phyloP scores from a whole-genome alignment of 2,888 invertebrate species.

The Stenchaetothrips biformis region DNA sequence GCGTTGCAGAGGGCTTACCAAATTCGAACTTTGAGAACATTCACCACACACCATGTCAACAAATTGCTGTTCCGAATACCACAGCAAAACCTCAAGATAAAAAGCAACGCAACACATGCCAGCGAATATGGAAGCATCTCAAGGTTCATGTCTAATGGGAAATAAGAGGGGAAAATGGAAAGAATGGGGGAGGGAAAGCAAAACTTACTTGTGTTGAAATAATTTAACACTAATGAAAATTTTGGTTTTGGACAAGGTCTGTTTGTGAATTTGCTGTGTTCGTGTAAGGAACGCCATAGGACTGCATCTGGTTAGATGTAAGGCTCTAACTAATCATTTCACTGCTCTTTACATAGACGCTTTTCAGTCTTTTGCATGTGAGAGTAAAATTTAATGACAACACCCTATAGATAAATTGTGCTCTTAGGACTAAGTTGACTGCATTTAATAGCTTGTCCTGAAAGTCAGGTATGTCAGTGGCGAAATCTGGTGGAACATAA shows the following conservation, averaged over 20 bases:
- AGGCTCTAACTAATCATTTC: conserved; percentile 10
- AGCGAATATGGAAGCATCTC: conserved; percentile 3
- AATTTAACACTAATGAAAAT: background rate
- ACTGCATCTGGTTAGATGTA: conserved; percentile 23
- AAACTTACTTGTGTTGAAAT: background rate
- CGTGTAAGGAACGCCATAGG: conserved; percentile 24
- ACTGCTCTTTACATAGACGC: conserved; percentile 1
- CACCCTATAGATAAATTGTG: background rate
- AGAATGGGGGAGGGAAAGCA: background rate
- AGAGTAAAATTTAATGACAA: background rate
- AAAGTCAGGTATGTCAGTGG: too few species aligned
- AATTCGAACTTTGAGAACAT: background rate
- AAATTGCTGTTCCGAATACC: background rate
- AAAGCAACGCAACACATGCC: background rate
- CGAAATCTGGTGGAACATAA: too few species aligned
- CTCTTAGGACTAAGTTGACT: background rate
- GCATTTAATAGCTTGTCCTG: too few species aligned
- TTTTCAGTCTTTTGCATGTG: conserved; percentile 9
- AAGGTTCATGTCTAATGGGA: background rate
- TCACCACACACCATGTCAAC: background rate
- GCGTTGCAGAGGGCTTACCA: background rate
- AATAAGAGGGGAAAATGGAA: background rate
- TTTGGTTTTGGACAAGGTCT: conserved; percentile 2
- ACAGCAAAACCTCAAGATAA: background rate
- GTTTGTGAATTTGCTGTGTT: conserved; percentile 17